Evolutionary conservation across 2,113 vertebrate species (phyloP).

Genomic region (Vidua chalybeata): DNA sequence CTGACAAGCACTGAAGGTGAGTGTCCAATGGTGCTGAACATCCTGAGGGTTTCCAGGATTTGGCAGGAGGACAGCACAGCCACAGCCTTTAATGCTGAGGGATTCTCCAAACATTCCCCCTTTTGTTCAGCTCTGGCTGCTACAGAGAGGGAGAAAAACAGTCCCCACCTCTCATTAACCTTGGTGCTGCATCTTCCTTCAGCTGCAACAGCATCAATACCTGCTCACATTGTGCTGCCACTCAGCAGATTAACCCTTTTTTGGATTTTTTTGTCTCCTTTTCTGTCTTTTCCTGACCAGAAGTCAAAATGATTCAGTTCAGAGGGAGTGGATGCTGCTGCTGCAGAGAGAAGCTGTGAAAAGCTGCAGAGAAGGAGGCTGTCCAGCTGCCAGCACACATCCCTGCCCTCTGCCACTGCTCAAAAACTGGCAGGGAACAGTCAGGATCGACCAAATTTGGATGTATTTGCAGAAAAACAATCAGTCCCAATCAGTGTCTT

Average conservation of each 20-base stretch:
- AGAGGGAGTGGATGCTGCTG: neutral
- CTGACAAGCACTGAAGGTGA: neutral
- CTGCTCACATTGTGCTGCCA: neutral
- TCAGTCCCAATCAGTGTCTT: neutral
- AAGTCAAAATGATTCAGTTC: neutral
- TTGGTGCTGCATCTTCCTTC: neutral
- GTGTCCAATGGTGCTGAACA: accelerated
- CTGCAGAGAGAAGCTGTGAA: neutral
- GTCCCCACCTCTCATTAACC: neutral
- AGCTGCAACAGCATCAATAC: neutral
- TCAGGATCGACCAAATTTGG: neutral
- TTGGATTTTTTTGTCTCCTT: neutral
- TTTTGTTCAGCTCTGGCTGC: neutral
- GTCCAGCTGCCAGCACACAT: neutral
- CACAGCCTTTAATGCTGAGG: neutral
- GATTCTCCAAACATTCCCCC: neutral
- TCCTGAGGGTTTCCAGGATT: neutral
- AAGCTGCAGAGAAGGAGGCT: neutral
- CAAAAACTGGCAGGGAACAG: neutral
- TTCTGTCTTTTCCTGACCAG: neutral
- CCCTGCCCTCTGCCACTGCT: accelerated
- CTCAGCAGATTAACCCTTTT: neutral
- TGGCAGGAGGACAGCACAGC: neutral
- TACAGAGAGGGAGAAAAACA: neutral
- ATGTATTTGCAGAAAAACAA: neutral